Percentiles rank a stretch among this genome's conserved stretches.
Conservation (phyloP, 2,797 vertebrate genomes). For the Cryptoprocta ferox region DNA sequence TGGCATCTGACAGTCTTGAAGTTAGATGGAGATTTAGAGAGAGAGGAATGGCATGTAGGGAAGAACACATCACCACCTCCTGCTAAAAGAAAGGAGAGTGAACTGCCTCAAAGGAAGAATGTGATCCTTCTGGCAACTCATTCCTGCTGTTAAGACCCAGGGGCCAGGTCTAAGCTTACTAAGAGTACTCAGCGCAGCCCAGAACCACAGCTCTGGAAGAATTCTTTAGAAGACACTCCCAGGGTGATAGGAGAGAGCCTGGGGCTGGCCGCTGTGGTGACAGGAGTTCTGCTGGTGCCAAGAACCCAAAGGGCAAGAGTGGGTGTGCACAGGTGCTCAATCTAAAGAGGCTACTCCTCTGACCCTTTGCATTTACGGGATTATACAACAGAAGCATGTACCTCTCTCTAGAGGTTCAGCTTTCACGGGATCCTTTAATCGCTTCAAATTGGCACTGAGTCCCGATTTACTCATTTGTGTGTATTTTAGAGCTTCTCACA, state of each 20-base stretch:
- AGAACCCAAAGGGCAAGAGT: slow-evolving; percentile 42
- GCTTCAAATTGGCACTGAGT: slow-evolving; percentile 74
- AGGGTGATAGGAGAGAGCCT: neutral
- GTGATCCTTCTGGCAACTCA: neutral
- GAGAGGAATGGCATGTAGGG: neutral
- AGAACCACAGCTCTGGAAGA: neutral
- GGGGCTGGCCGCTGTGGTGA: neutral
- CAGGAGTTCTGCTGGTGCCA: neutral
- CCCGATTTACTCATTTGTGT: slow-evolving; percentile 74
- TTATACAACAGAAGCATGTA: slow-evolving; percentile 79
- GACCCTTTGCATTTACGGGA: slow-evolving; percentile 74
- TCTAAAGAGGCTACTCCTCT: slow-evolving; percentile 75
- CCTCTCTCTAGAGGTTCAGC: slow-evolving; percentile 76
- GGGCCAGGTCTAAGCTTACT: neutral
- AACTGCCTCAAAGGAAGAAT: neutral
- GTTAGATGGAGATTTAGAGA: neutral
- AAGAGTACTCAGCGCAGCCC: neutral
- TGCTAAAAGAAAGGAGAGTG: neutral
- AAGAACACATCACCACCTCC: neutral
- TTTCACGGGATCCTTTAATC: slow-evolving; percentile 84
- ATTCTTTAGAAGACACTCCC: neutral
- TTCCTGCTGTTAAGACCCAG: neutral
- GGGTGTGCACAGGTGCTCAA: slow-evolving; percentile 50
- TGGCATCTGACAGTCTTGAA: neutral
- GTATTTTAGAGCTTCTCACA: slow-evolving; percentile 79